Evolutionary conservation across 2,797 vertebrate species (phyloP).

Genomic region (Fratercula arctica): DNA sequence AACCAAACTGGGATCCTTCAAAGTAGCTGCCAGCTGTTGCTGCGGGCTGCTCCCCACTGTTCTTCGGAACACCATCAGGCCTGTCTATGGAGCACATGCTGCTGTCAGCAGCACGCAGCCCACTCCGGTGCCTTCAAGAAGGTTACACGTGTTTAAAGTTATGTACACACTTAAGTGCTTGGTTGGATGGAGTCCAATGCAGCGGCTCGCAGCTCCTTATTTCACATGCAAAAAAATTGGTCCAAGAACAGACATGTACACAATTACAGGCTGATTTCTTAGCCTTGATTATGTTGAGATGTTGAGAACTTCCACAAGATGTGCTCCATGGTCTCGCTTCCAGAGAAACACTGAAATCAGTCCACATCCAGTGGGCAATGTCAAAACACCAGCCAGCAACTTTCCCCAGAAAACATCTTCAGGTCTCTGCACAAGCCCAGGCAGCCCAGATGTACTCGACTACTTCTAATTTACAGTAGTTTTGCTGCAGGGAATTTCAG

Average conservation of each 20-base stretch:
- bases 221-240: not conserved
- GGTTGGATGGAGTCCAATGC: not conserved
- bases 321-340: not conserved
- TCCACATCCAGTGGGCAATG: not conserved
- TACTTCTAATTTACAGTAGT: not conserved
- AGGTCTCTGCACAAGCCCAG: not conserved
- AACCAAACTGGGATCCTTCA: not conserved
- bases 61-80: not conserved
- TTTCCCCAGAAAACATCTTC: not conserved
- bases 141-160: not conserved
- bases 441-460: not conserved
- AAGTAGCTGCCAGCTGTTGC: not conserved
- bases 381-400: not conserved
- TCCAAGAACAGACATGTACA: not conserved
- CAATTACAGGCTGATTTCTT: not conserved
- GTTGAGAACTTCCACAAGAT: not conserved
- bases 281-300: not conserved
- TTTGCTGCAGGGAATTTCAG: not conserved
- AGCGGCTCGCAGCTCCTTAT: not conserved
- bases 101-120: not conserved
- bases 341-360: not conserved
- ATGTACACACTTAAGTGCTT: not conserved
- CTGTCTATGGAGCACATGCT: not conserved
- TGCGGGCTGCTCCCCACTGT: not conserved
- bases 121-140: not conserved